Conservation (phyloP, 2,888 invertebrate genomes). For the Harpalus rufipes region DNA sequence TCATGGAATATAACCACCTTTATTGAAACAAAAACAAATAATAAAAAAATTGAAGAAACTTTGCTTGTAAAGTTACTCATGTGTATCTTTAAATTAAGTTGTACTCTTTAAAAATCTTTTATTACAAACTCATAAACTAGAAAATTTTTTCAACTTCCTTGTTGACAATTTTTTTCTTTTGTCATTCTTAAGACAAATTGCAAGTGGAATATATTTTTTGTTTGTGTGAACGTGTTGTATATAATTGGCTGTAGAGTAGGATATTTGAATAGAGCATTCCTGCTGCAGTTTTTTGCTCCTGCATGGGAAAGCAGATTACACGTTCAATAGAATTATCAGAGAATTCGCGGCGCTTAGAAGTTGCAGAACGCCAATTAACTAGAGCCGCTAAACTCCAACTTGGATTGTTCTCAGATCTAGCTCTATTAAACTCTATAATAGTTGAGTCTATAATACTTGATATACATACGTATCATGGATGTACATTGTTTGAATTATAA, state of each 20-base stretch:
- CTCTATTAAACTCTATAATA: background rate
- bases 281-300: background rate
- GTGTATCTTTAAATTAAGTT: background rate
- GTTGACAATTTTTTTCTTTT: slow-evolving; percentile 10
- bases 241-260: background rate
- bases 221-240: slow-evolving; percentile 6
- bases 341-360: slow-evolving; percentile 17
- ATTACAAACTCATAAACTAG: slow-evolving; percentile 8
- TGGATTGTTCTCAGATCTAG: background rate
- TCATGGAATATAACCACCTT: no score
- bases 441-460: no score
- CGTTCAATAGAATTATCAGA: slow-evolving; percentile 29
- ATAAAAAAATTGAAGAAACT: no score
- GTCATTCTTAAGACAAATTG: background rate
- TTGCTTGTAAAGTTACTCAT: background rate
- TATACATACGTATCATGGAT: background rate
- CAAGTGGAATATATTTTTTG: background rate
- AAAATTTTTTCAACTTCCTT: background rate
- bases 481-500: background rate
- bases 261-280: slow-evolving; percentile 25
- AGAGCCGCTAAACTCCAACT: background rate
- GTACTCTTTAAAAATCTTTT: background rate
- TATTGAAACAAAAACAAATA: no score
- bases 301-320: slow-evolving; percentile 17
- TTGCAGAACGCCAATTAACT: background rate